Percentiles rank a stretch among this genome's conserved stretches.
phyloP scores from a whole-genome alignment of 37 sponge, comb jelly and placozoan species.

The Trichoplax adhaerens region DNA sequence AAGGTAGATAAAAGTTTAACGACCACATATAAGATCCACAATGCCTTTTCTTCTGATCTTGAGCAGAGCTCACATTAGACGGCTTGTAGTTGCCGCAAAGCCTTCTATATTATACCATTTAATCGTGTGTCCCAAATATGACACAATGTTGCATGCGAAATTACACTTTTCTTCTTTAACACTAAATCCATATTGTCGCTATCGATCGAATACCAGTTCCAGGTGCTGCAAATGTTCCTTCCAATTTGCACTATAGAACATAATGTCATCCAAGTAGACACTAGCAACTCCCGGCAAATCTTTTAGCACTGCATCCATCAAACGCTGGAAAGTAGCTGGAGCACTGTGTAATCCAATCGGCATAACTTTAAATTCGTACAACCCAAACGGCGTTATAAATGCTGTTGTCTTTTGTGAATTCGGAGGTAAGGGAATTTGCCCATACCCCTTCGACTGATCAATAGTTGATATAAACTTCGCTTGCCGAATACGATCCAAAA shows the following conservation, averaged over 20 bases:
- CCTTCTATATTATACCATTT: no score
- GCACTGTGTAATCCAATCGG: conserved; percentile 37
- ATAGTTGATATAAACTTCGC: conserved; percentile 3
- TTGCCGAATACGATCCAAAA: background rate
- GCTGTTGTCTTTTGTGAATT: conserved; percentile 19
- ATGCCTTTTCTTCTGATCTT: no score
- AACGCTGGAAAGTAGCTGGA: conserved; percentile 32
- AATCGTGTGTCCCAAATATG: conserved; percentile 15
- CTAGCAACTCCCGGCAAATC: background rate
- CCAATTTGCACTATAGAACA: conserved; percentile 3
- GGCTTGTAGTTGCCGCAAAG: no score
- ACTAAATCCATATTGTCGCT: background rate
- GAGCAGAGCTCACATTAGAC: no score
- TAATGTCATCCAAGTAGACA: conserved; percentile 14
- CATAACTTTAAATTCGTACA: conserved; percentile 30
- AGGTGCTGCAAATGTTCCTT: conserved; percentile 16
- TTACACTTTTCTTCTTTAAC: conserved; percentile 9
- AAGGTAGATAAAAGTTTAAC: no score
- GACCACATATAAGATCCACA: no score
- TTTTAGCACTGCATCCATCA: conserved; percentile 4
- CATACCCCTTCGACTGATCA: conserved; percentile 31
- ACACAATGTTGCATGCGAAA: background rate
- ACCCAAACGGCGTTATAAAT: conserved; percentile 28
- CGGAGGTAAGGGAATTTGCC: conserved; percentile 30
- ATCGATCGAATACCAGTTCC: background rate